Base-by-base conservation (phyloP, 2,113 vertebrate genomes). In the Microtus montanus region DNA sequence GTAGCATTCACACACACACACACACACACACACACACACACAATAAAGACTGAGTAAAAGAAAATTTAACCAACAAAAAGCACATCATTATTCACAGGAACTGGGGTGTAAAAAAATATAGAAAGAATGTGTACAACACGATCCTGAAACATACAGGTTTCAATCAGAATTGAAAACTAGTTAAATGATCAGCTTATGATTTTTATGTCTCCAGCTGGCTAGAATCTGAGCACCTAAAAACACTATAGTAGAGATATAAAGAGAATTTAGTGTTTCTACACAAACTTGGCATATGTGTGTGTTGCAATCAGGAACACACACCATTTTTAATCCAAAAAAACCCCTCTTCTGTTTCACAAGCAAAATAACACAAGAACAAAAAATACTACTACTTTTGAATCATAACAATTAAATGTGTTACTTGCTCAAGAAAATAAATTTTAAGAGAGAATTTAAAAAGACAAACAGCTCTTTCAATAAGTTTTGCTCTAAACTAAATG, bases 301-400 rank as follows among this genome's bases (percentile, higher is more conserved):
- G 68, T 49, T 91, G 54, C 87, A 95, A 90, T 84, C 47, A 92
- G 24, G 52, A 96, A 87, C 17, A 89, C 19, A 82, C 30, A 74
- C 30, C 22, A 70, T 5, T 92, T 91, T 68, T 84, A 58, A 88
- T 80, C 58, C 22, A 75, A 28, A 73, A 86, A 86, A 75, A 58
- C 7, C 84, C 9, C 20, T 93, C 41, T 84, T 82, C 84, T 86
- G 88, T 44, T 68, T 80, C 75, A 77, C 33, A 20, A 75, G 12
- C 90, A 63, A 87, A 49, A 30, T 74, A 58, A 91, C n/a, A 66
- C 71, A 71, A 7, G 22, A 38, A 47, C 44, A 80, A 77, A 95
- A 8, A 88, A 49, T 49, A 49, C 49, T 41, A 85, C 63, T 58
- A 12, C 20, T 54, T 74, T 49, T 84, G 54, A 79, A 73, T 79